Evolutionary conservation across 2,797 vertebrate genomes (phyloP), one percentile per base, ranked within the genome.

Genomic region (Salarias fasciatus): DNA sequence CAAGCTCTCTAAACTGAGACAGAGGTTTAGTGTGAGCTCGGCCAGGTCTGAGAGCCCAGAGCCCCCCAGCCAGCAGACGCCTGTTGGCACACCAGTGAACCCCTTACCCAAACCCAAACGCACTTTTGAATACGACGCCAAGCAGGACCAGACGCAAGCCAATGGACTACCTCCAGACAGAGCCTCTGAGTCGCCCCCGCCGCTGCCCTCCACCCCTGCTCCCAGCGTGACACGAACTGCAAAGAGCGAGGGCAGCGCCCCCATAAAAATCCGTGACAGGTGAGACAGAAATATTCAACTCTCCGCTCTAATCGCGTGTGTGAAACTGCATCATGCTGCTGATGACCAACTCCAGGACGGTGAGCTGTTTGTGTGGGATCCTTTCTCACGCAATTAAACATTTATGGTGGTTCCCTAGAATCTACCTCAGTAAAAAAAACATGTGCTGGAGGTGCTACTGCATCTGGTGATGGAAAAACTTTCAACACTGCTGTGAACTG

Each of bases 111-210:
- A 99, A 88, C 98, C 98, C 60, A 98, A 96, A 91, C 96, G 98
- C 92, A 99, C 98, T 93, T 99, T 99, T 86, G 97, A 98, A 86
- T 99, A 99, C 1, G 97, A 99, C 63, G 95, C 95, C 74, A 97
- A 99, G 85, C 94, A 91, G 76, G 95, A 87, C 76, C 94, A 95
- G 80, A 95, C 38, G 40, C 85, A 95, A 6, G 92, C 90, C 80
- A 98, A 97, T 90, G 96, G 96, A 91, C 93, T 98, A 94, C 94
- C 94, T 94, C 92, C 91, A 66, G 91, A 93, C 48, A 86, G 90
- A 71, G 79, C 84, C 12, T 79, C 92, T 0, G 93, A 96, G 88
- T 94, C 95, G 78, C 95, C 96, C 31, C 96, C 95, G 0, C 95
- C 96, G 8, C 91, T 97, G 53, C 95, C 97, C 0, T 95, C 94